Evolutionary conservation across 2,888 invertebrate genomes (phyloP), one percentile per base, ranked within the genome.

Genomic region (Griposia aprilina): DNA sequence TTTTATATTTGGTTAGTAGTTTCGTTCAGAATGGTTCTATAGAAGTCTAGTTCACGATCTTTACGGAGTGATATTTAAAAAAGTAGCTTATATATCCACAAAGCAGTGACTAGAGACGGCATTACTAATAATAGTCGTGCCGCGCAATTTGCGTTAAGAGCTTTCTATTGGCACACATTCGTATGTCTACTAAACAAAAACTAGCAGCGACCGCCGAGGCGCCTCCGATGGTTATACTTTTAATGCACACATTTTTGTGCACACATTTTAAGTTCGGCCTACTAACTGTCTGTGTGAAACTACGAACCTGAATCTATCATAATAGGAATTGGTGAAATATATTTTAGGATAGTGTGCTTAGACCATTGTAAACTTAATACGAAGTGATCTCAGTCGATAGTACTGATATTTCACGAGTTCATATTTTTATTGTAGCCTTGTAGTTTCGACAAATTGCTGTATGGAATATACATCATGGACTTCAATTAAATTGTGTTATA

Each of bases 341-440:
- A 63, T n/a, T 78, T 52, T 84, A 84, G 85, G n/a, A 66, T 84
- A 84, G 62, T 73, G 78, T 75, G 83, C 82, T 84, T 73, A 75
- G 78, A 84, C 83, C 85, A 84, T 84, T 84, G 85, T 74, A 84
- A 87, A 84, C 83, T 84, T 87, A 85, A 81, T 81, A 80, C 57
- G 88, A 90, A 91, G 90, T 93, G 93, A 93, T 93, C 93, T 93
- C 93, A 91, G 91, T 92, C 89, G 89, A 90, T 90, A 90, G 87
- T 90, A 90, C 90, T 91, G 90, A 90, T 87, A 82, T 81, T 84
- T 85, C 71, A 81, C 80, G 80, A 81, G 73, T 81, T 88, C 84
- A 83, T 83, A 84, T 89, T 89, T 89, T 89, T 77, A 81, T 78
- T 89, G 86, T 80, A 59, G 76, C 62, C 6, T 65, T 48, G 10